Base-by-base conservation (phyloP, 2,888 invertebrate species). In the Germaria angustata region DNA sequence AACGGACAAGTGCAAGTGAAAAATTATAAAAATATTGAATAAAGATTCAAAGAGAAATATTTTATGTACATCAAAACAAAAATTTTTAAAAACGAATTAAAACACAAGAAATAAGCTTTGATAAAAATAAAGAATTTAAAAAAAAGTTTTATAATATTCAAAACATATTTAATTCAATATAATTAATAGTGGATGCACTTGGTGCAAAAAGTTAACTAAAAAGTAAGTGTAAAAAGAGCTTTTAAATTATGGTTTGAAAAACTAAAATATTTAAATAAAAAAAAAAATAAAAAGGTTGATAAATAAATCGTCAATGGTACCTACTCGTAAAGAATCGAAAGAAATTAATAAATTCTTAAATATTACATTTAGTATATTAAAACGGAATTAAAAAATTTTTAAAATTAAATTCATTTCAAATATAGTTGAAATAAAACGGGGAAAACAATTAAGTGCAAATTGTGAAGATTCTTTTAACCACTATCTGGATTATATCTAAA, bases 1-100 rank as follows among this genome's bases (percentile, higher is more conserved):
- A 11, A 46, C 73, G 55, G 65, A 65, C 73, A 65, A 73, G 73
- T 73, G 73, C 63, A 53, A 65, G 22, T 75, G 61, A 65, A 44
- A 75, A 15, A 13, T 36, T 46, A 36, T n/a, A 65, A 32, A 59
- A n/a, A 11, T 8, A 41, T 34, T 1, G 9, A 49, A 61, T 9
- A 20, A 72, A 51, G 15, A 28, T 32, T 8, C 20, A 39, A 32
- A n/a, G 0, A 20, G 9, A n/a, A 36, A 44, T n/a, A 36, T 11
- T 8, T 34, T 11, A 17, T 17, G 6, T 15, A 36, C 6, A 22
- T 13, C 0, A 8, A 7, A 15, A 51, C 1, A 7, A 1, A 24
- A 24, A 24, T 15, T 24, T 20, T 17, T 11, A 11, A 46, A n/a
- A n/a, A n/a, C n/a, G 20, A 46, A 46, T 20, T 11, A 0, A 1